Evolutionary conservation across 2,888 invertebrate genomes (phyloP).

Genomic region (Pseudeuparius sepicola): DNA sequence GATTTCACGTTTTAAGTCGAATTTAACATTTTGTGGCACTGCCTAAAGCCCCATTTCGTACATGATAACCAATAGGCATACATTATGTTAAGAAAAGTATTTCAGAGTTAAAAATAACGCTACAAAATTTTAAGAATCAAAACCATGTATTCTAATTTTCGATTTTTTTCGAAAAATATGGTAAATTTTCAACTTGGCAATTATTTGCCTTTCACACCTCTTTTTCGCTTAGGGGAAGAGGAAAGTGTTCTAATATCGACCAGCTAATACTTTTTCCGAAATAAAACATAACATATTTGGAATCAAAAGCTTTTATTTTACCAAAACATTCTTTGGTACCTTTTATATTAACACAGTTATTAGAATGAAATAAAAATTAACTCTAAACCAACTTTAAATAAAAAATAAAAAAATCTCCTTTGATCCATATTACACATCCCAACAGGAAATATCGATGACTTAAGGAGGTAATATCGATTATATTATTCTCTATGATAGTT

Average conservation of each 20-base stretch:
- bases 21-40: too few species aligned
- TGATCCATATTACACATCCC: slow-evolving; percentile 8
- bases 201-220: too few species aligned
- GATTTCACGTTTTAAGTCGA: too few species aligned
- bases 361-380: slow-evolving; percentile 2
- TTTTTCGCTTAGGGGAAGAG: background rate
- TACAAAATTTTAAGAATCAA: too few species aligned
- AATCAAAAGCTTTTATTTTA: slow-evolving; percentile 2
- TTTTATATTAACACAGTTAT: background rate
- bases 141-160: too few species aligned
- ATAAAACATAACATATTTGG: slow-evolving; percentile 3
- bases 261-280: slow-evolving; percentile 6
- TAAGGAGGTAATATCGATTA: slow-evolving; percentile 4
- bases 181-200: too few species aligned
- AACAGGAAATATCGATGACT: slow-evolving; percentile 5
- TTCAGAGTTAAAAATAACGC: too few species aligned
- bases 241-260: slow-evolving; percentile 9
- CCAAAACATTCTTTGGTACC: slow-evolving; percentile 1
- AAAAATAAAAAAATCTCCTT: slow-evolving; percentile 6
- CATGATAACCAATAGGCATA: too few species aligned
- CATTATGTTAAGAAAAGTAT: too few species aligned
- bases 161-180: too few species aligned
- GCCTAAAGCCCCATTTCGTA: too few species aligned
- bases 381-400: background rate
- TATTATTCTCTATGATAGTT: background rate